Evolutionary conservation across 2,113 vertebrate species (phyloP).

Genomic region (Piaya cayana): DNA sequence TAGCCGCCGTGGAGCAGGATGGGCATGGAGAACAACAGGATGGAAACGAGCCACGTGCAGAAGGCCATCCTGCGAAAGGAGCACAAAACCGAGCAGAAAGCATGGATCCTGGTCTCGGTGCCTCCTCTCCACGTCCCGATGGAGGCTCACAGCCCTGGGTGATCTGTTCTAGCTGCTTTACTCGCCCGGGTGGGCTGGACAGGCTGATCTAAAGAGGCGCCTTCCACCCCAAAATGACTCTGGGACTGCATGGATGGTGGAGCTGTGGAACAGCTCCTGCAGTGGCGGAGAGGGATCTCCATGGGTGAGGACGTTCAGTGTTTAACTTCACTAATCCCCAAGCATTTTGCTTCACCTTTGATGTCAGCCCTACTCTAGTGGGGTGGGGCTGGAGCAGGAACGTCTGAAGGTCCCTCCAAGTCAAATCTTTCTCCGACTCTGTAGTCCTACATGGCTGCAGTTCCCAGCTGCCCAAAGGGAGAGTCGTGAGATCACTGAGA

Average conservation of each 20-base stretch:
- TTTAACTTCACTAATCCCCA: fast-evolving
- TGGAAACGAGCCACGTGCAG: conserved; percentile 90
- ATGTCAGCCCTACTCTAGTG: background rate
- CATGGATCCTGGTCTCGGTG: background rate
- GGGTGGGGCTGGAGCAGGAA: background rate
- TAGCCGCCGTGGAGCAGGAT: conserved; percentile 85
- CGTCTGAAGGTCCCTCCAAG: background rate
- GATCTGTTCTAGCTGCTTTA: background rate
- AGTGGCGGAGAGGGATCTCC: background rate
- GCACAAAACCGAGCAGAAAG: background rate
- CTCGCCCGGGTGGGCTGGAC: background rate
- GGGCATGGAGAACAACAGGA: conserved; percentile 87
- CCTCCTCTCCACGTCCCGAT: background rate
- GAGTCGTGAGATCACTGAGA: too few species aligned
- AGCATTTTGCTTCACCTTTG: background rate
- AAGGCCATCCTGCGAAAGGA: conserved; percentile 86
- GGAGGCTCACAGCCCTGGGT: background rate
- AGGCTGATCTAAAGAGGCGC: background rate
- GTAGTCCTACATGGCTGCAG: background rate
- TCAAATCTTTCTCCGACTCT: background rate
- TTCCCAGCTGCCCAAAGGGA: background rate
- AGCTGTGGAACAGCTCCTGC: background rate
- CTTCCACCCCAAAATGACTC: background rate
- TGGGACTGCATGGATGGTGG: background rate
- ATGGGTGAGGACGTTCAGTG: background rate